Evolutionary conservation across 2,888 invertebrate genomes (phyloP).

Genomic region (Cryptus armator): DNA sequence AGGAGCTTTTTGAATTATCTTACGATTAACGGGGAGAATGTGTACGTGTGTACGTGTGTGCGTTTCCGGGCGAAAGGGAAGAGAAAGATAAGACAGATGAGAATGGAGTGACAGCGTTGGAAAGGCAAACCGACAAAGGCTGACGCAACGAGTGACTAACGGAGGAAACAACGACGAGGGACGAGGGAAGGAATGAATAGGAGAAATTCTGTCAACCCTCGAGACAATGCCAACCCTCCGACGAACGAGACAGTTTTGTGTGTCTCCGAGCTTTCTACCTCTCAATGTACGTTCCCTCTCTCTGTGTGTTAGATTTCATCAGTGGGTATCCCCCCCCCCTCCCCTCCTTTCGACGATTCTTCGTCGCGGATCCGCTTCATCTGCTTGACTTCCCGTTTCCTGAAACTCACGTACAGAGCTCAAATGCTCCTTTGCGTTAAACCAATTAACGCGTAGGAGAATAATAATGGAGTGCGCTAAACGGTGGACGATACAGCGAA

Average conservation of each 20-base stretch:
- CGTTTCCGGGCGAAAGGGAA: not conserved
- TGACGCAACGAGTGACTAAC: slow-evolving; percentile 2
- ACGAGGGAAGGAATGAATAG: slow-evolving; percentile 9
- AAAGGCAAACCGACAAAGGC: slow-evolving; percentile 45
- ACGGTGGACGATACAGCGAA: too few relatives aligned
- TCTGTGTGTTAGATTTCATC: not conserved
- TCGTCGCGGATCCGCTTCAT: slow-evolving; percentile 1
- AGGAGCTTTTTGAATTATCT: slow-evolving; percentile 29
- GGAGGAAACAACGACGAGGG: not conserved
- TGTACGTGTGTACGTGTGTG: not conserved
- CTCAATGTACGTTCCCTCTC: slow-evolving; percentile 1
- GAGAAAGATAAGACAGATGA: slow-evolving; percentile 35
- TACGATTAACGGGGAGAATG: slow-evolving; percentile 1
- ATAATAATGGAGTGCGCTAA: too few relatives aligned
- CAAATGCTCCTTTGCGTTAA: too few relatives aligned
- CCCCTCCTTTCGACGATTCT: slow-evolving; percentile 24
- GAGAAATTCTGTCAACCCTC: slow-evolving; percentile 47
- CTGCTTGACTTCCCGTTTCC: slow-evolving; percentile 10
- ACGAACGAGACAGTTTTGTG: slow-evolving; percentile 46
- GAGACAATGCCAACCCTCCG: slow-evolving; percentile 42
- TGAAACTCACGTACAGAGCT: too few relatives aligned
- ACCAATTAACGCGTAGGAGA: too few relatives aligned
- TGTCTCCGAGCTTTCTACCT: not conserved
- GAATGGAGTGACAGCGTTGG: slow-evolving; percentile 43
- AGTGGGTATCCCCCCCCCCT: not conserved